Base-by-base conservation (phyloP, 2,113 vertebrate genomes). In the Pelecanoides urinatrix region DNA sequence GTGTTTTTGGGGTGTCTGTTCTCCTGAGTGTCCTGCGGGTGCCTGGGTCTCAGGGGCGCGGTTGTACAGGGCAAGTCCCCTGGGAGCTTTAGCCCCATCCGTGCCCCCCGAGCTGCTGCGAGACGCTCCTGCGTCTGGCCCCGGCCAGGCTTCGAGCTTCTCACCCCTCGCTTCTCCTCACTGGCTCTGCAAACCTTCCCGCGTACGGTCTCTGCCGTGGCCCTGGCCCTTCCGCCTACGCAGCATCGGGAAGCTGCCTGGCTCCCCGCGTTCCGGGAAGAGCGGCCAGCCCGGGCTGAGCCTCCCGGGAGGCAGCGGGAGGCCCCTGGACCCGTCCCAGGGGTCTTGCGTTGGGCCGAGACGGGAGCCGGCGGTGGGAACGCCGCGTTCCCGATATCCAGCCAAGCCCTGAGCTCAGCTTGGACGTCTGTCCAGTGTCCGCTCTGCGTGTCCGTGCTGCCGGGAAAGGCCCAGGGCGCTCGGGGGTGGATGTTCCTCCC, bases 201-300 rank as follows among this genome's bases (percentile, higher is more conserved):
- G 17, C 16, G 25, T 59, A 55, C 16, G 4, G 34, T 23, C 36
- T 52, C 34, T 9, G 76, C 47, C 8, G 19, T 5, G 16, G 40
- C 15, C 11, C 21, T 1, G 9, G 25, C 50, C 44, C 44, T 25
- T n/a, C 44, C 5, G 5, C 42, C 34, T 29, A 4, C 8, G 11
- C 56, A 9, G 27, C 22, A 23, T 16, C 3, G 2, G 34, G 59
- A 32, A 20, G 58, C 58, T 0, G 1, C 11, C 36, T 17, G 67
- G 58, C 22, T 47, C n/a, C 3, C 38, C 1, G 1, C 1, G 13
- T 13, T 10, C 66, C 2, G 2, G 56, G 47, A 30, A 25, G 4
- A n/a, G 56, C 7, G 1, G 19, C 42, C 40, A 32, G 34, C 15
- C 3, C 6, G 4, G 32, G 20, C 32, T 38, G 42, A 58, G n/a